Evolutionary conservation across 2,113 vertebrate genomes (phyloP).

Genomic region (Lepus timidus): DNA sequence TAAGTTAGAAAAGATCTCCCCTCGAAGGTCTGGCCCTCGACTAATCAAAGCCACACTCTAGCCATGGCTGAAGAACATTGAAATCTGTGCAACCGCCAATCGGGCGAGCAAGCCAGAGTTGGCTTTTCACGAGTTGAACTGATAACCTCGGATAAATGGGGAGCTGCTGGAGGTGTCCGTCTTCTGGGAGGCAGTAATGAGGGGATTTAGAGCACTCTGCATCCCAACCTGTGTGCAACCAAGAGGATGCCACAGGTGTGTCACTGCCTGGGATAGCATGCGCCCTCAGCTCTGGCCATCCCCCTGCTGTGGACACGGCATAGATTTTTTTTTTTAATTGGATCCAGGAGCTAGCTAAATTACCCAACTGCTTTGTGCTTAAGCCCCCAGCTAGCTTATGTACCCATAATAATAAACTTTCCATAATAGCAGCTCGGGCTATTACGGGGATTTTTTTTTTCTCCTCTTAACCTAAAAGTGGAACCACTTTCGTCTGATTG

Average conservation of each 20-base stretch:
- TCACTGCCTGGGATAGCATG: slow-evolving; percentile 56
- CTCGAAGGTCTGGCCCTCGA: slow-evolving; percentile 67
- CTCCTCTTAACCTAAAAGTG: slow-evolving; percentile 79
- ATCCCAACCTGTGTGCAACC: slow-evolving; percentile 60
- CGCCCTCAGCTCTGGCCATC: slow-evolving; percentile 82
- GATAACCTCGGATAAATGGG: slow-evolving; percentile 86
- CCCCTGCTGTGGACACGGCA: slow-evolving; percentile 86
- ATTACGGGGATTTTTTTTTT: slow-evolving; percentile 59
- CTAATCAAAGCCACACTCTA: slow-evolving; percentile 80
- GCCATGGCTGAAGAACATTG: slow-evolving; percentile 64
- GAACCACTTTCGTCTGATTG: slow-evolving; percentile 74
- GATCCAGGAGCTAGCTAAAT: slow-evolving; percentile 90
- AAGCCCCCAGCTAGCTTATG: slow-evolving; percentile 87
- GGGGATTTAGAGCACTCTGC: slow-evolving; percentile 82
- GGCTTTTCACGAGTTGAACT: slow-evolving; percentile 86
- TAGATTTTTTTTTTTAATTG: slow-evolving; percentile 87
- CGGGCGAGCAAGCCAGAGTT: slow-evolving; percentile 73
- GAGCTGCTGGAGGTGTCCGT: slow-evolving; percentile 81
- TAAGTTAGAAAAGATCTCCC: slow-evolving; percentile 69
- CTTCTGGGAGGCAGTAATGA: slow-evolving; percentile 84
- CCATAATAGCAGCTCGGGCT: slow-evolving; percentile 82
- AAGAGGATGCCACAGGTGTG: slow-evolving; percentile 87
- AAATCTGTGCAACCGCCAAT: slow-evolving; percentile 76
- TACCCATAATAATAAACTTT: slow-evolving; percentile 90
- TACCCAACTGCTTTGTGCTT: slow-evolving; percentile 87